A percentile compares a stretch with the other conserved stretches of the same genome.
Conservation (phyloP, 2,888 invertebrate genomes). For the Dryomyza anilis region DNA sequence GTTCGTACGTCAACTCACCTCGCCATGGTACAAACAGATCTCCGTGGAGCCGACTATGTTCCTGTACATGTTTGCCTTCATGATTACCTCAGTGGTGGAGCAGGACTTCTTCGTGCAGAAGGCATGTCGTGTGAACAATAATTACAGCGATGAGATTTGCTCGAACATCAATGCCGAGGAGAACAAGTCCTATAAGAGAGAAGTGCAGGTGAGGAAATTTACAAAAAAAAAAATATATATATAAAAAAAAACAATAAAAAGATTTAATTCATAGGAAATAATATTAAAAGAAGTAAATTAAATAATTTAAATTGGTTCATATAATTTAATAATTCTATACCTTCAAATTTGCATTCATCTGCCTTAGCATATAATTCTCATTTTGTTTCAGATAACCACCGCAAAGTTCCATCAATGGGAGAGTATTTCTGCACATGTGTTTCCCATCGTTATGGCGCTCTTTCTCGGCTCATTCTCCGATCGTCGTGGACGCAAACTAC, state of each 20-base stretch:
- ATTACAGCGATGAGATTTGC: constrained; percentile 72
- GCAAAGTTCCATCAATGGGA: constrained; percentile 80
- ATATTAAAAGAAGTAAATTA: too few species aligned
- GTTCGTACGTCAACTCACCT: constrained; percentile 24
- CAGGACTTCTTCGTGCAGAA: constrained; percentile 79
- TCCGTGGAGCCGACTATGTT: constrained; percentile 88
- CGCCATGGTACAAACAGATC: constrained; percentile 54
- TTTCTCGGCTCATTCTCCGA: constrained; percentile 85
- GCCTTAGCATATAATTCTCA: not conserved
- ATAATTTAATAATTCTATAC: too few species aligned
- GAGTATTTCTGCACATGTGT: constrained; percentile 73
- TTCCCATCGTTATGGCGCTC: constrained; percentile 77
- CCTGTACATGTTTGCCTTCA: constrained; percentile 86
- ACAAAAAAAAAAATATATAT: not conserved
- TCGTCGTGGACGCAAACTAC: constrained; percentile 75
- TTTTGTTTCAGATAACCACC: constrained; percentile 73
- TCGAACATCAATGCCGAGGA: constrained; percentile 66
- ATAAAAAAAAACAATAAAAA: too few species aligned
- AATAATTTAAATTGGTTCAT: too few species aligned
- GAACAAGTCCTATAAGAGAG: constrained; percentile 65
- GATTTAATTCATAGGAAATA: too few species aligned
- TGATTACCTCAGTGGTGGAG: constrained; percentile 80
- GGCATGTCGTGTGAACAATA: constrained; percentile 77
- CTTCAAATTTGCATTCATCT: not conserved
- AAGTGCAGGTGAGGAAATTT: constrained; percentile 69